These are phyloP conservation scores for Orthonychiurus folsomi DNA, from an alignment of 2,888 invertebrate genomes.

Conservation along the genomic window DNA sequence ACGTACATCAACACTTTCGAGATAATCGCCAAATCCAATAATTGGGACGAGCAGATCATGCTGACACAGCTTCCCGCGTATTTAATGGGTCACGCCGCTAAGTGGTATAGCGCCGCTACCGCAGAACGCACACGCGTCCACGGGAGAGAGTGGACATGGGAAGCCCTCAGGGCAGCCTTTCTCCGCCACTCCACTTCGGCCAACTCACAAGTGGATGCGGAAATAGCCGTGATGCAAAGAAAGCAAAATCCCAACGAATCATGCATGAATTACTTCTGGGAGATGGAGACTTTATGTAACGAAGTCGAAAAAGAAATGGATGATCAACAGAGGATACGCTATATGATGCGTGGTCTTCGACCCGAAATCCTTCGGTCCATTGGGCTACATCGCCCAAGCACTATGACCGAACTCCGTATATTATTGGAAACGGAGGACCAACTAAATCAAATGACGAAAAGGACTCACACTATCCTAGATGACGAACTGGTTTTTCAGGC, in stretches of 20 bases:
- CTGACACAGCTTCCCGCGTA: neutral
- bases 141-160: neutral
- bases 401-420: neutral
- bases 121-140: neutral
- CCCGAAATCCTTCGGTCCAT: neutral
- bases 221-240: neutral
- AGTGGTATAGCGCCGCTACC: conserved; percentile 10
- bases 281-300: neutral
- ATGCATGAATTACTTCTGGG: neutral
- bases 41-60: conserved; percentile 4
- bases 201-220: neutral
- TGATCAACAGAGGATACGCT: neutral
- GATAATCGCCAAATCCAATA: neutral
- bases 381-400: neutral
- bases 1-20: neutral
- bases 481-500: neutral
- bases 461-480: neutral
- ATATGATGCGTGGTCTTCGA: neutral
- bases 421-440: neutral
- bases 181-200: neutral
- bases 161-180: neutral
- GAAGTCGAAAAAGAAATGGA: neutral
- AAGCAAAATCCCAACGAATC: neutral
- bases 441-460: neutral
- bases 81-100: neutral